A percentile compares a stretch with the other conserved stretches of the same genome.
phyloP scores from a whole-genome alignment of 2,113 vertebrate genomes.

The Pionites leucogaster region DNA sequence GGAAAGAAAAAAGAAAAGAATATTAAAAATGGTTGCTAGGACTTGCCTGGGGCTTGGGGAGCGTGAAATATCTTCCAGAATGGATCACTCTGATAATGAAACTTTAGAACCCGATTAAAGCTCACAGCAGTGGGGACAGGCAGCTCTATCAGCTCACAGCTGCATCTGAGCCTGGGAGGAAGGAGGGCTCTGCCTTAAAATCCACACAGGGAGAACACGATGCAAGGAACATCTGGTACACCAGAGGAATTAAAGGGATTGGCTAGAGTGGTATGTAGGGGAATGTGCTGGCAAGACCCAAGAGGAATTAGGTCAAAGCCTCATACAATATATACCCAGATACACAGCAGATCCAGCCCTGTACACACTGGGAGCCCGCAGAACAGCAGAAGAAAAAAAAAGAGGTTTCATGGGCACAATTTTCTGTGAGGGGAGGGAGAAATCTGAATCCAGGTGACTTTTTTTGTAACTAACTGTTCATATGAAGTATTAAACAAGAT shows the following conservation, averaged over 20 bases:
- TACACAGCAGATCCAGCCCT: not conserved
- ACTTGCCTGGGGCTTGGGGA: slow-evolving; percentile 48
- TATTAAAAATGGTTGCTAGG: slow-evolving; percentile 41
- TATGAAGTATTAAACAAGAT: not conserved
- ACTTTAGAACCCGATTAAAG: slow-evolving; percentile 66
- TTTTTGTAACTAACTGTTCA: not conserved
- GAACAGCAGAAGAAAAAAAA: not conserved
- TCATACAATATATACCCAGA: not conserved
- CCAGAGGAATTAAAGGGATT: not conserved
- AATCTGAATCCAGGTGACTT: not conserved
- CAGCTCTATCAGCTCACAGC: slow-evolving; percentile 58
- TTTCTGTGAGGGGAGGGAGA: not conserved
- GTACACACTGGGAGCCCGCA: not conserved
- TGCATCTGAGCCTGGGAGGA: slow-evolving; percentile 43
- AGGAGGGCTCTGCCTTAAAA: slow-evolving; percentile 64
- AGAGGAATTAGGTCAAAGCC: slow-evolving; percentile 30
- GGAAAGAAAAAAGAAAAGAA: not conserved
- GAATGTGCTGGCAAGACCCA: slow-evolving; percentile 2
- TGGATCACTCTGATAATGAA: slow-evolving; percentile 64
- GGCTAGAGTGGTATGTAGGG: not conserved
- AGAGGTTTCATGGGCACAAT: not conserved
- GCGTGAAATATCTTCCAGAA: slow-evolving; percentile 62
- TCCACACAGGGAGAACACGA: slow-evolving; percentile 51
- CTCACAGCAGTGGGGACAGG: slow-evolving; percentile 46
- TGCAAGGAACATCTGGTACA: slow-evolving; percentile 68